Evolutionary conservation across 2,797 vertebrate genomes (phyloP).

Genomic region (Cephalopachus bancanus): DNA sequence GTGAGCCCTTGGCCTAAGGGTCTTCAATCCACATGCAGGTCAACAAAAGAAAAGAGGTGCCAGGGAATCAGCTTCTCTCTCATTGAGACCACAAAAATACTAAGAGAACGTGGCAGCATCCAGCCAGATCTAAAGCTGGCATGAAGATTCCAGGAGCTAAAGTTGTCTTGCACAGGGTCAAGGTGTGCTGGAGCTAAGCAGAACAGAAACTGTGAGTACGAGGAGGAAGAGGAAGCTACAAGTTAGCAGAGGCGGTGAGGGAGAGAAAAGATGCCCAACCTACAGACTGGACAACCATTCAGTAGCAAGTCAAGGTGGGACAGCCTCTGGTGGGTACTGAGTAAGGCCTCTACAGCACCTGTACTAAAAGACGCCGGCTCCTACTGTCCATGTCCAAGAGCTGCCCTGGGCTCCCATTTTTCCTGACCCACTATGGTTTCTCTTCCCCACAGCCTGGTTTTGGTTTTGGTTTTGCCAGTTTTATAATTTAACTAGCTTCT

Average conservation of each 20-base stretch:
- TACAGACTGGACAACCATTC: neutral
- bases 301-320: neutral
- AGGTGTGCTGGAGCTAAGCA: neutral
- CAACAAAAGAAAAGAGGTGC: neutral
- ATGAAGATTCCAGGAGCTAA: neutral
- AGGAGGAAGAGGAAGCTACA: neutral
- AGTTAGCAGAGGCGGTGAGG: neutral
- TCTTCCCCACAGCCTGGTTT: neutral
- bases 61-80: neutral
- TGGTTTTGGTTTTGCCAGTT: neutral
- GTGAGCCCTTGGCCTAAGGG: neutral
- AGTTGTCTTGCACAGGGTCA: neutral
- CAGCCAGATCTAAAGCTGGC: neutral
- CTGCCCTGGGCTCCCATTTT: neutral
- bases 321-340: neutral
- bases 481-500: neutral
- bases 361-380: rapidly evolving
- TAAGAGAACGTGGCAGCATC: neutral
- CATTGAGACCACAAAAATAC: neutral
- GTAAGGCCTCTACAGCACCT: too few relatives aligned
- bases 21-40: neutral
- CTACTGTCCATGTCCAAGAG: neutral
- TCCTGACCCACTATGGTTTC: neutral
- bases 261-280: neutral
- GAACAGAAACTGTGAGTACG: neutral